Percentiles rank a stretch among this genome's conserved stretches.
These are phyloP conservation scores for Oscheius sp. DNA, from an alignment of 2,888 invertebrate genomes.

Conservation along the genomic window DNA sequence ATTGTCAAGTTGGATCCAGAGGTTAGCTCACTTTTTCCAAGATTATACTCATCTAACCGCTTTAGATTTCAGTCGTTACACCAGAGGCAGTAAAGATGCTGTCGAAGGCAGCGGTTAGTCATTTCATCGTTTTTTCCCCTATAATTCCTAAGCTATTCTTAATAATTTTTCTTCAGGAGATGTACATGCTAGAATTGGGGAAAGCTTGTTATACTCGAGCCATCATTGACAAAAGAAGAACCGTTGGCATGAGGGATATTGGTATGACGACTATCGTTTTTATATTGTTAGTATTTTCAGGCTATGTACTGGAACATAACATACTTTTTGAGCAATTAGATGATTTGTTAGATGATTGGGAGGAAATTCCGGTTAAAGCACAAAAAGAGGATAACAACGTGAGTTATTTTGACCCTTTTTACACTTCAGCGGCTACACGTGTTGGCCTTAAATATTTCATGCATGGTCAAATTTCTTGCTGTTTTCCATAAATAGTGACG, in stretches of 20 bases:
- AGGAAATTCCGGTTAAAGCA: slow-evolving; percentile 37
- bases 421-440: neutral
- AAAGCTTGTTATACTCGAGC: slow-evolving; percentile 55
- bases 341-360: slow-evolving; percentile 63
- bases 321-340: slow-evolving; percentile 61
- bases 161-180: slow-evolving; percentile 43
- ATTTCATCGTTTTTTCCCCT: neutral
- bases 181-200: slow-evolving; percentile 54
- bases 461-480: neutral
- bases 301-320: slow-evolving; percentile 49
- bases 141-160: neutral
- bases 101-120: slow-evolving; percentile 52
- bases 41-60: neutral
- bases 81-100: slow-evolving; percentile 54
- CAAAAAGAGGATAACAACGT: neutral
- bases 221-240: slow-evolving; percentile 53
- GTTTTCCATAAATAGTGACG: neutral
- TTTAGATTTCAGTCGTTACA: slow-evolving; percentile 39
- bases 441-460: neutral
- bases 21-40: slow-evolving; percentile 12
- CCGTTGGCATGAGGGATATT: slow-evolving; percentile 57
- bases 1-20: slow-evolving; percentile 50
- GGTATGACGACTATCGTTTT: slow-evolving; percentile 35
- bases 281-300: slow-evolving; percentile 39
- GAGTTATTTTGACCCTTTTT: neutral